Evolutionary conservation across 2,888 invertebrate genomes (phyloP).

Genomic region (Diogma glabrata): DNA sequence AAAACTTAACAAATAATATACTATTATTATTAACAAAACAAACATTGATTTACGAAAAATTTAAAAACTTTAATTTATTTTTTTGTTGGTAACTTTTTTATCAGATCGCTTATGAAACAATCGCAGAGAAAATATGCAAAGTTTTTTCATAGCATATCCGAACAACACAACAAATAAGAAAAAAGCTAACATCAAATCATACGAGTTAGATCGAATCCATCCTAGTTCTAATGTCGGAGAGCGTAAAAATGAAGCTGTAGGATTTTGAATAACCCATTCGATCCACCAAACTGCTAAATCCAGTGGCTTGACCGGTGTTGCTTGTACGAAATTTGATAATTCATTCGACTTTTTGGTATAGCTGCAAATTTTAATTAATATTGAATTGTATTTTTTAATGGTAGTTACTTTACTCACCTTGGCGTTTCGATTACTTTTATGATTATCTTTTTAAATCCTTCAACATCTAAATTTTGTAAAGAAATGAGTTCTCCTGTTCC

Average conservation of each 20-base stretch:
- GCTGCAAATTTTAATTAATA: background rate
- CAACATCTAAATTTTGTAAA: no score
- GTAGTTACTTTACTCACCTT: background rate
- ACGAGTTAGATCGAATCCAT: conserved; percentile 35
- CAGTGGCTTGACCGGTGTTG: conserved; percentile 42
- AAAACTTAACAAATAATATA: no score
- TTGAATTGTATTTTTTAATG: no score
- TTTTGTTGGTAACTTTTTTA: no score
- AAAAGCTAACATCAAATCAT: no score
- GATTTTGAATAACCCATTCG: conserved; percentile 45
- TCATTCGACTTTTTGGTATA: background rate
- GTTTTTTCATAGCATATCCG: no score
- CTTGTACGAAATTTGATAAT: conserved; percentile 36
- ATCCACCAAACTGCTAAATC: conserved; percentile 50
- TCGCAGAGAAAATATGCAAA: no score
- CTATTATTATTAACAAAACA: no score
- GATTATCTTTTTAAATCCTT: background rate
- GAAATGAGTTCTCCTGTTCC: background rate
- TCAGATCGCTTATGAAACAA: no score
- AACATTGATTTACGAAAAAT: no score
- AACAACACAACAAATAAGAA: no score
- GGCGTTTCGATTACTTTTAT: background rate
- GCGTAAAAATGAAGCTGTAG: conserved; percentile 40
- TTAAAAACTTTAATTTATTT: no score
- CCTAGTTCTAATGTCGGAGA: conserved; percentile 37